Base-by-base conservation (phyloP, 1,140 invertebrate genomes). In the Argopecten irradians region DNA sequence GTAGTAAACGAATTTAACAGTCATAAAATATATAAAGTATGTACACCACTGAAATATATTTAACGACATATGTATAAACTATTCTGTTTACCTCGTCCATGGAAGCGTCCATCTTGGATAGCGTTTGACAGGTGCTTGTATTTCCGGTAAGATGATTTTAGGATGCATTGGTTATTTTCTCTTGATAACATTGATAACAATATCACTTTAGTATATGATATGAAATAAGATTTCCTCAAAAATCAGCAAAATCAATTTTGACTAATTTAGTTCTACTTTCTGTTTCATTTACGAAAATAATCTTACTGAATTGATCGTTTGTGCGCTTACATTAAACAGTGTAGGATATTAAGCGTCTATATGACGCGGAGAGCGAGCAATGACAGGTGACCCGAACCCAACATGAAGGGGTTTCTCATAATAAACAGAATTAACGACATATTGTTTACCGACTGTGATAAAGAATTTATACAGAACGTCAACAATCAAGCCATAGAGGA, bases 401-500 rank as follows among this genome's bases (percentile, higher is more conserved):
- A 46, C 46, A 94, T 94, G 94, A 94, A 94, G 89, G 93, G 94
- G 33, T 92, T 94, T 86, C 39, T 94, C 34, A 92, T 94, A 36
- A 93, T 94, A 43, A 93, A 93, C 87, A 91, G 92, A 87, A 91
- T 93, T 34, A 98, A 98, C 93, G 97, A 98, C 95, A 96, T 98
- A 22, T 95, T 98, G 43, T 98, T 97, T 95, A 96, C 97, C 88
- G 97, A 98, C 95, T 97, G 97, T 95, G 97, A 98, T 93, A 95
- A 96, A 34, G 96, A 97, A 93, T 98, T 98, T 95, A 96, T 97
- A 0, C 93, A 95, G 84, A 97, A 98, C 92, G 96, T 98, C 89
- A 96, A 97, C 92, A 96, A 96, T 92, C 95, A 97, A 85, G 97
- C 97, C 13, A 95, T 94, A 85, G 95, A 96, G 91, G 96, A 97